Conservation (phyloP, 2,888 invertebrate species). For the Ctenicera cuprea region DNA sequence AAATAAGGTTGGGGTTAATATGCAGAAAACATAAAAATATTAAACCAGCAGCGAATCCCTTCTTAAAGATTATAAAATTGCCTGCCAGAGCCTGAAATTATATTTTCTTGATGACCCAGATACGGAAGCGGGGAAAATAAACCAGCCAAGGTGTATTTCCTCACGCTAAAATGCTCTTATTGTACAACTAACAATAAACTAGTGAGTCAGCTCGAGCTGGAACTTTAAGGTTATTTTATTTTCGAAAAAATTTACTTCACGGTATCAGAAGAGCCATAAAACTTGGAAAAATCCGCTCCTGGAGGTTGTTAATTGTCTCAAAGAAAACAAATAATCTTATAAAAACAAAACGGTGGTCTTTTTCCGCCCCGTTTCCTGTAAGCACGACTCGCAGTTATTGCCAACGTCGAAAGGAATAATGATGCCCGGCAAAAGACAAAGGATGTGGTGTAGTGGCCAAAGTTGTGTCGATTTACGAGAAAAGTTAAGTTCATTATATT, state of each 20-base stretch:
- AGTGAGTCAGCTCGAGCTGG: constrained; percentile 22
- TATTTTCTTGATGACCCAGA: constrained; percentile 53
- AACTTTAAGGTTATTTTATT: constrained; percentile 10
- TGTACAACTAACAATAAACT: constrained; percentile 34
- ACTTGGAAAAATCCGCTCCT: constrained; percentile 28
- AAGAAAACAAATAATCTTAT: constrained; percentile 32
- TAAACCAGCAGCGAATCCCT: constrained; percentile 27
- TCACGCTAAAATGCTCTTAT: constrained; percentile 33
- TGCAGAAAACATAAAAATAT: constrained; percentile 11
- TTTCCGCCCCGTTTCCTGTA: constrained; percentile 28
- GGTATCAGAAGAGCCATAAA: constrained; percentile 30
- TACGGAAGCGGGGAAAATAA: constrained; percentile 35
- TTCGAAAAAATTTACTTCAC: constrained; percentile 20
- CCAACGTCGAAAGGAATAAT: constrained; percentile 1
- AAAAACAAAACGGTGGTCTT: constrained; percentile 16
- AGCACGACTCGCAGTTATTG: constrained; percentile 1
- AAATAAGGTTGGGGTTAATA: not conserved
- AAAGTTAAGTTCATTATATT: constrained; percentile 49
- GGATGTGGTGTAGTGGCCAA: constrained; percentile 32
- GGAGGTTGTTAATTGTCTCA: constrained; percentile 41
- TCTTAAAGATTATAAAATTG: constrained; percentile 53
- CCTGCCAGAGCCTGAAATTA: constrained; percentile 54
- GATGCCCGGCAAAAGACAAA: constrained; percentile 28
- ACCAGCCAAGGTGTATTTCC: constrained; percentile 40
- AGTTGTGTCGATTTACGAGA: constrained; percentile 43